Conservation (phyloP, 2,888 invertebrate genomes). For the Lumbricus terrestris region DNA sequence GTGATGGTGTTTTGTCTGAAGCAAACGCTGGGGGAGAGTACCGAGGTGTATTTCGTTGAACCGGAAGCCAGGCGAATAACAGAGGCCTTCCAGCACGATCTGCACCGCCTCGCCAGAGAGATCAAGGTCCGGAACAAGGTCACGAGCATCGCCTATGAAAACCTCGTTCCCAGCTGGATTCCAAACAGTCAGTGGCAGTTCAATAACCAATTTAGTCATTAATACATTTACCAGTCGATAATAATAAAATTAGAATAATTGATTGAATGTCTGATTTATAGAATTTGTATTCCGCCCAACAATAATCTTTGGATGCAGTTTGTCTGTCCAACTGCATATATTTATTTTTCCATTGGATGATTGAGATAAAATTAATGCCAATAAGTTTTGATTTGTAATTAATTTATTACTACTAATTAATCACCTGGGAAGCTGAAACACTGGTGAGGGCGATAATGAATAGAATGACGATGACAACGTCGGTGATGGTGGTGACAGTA, state of each 20-base stretch:
- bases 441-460: not conserved
- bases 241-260: not conserved
- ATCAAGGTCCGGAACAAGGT: conserved; percentile 32
- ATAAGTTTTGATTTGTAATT: not conserved
- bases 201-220: not conserved
- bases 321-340: not conserved
- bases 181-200: conserved; percentile 36
- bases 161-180: conserved; percentile 35
- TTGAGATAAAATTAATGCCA: not conserved
- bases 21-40: conserved; percentile 35
- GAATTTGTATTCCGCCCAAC: too few relatives aligned
- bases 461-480: not conserved
- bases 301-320: too few relatives aligned
- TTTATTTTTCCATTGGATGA: not conserved
- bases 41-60: conserved; percentile 40
- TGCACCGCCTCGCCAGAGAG: conserved; percentile 23
- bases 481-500: not conserved
- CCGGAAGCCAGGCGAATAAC: conserved; percentile 31
- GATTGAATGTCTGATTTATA: not conserved
- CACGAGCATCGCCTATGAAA: conserved; percentile 32
- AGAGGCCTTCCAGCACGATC: conserved; percentile 30
- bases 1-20: conserved; percentile 9
- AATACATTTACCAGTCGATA: not conserved
- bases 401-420: too few relatives aligned
- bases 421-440: not conserved